Evolutionary conservation across 2,113 vertebrate genomes (phyloP), one percentile per base, ranked within the genome.

Genomic region (Telmatochromis brachygnathus): DNA sequence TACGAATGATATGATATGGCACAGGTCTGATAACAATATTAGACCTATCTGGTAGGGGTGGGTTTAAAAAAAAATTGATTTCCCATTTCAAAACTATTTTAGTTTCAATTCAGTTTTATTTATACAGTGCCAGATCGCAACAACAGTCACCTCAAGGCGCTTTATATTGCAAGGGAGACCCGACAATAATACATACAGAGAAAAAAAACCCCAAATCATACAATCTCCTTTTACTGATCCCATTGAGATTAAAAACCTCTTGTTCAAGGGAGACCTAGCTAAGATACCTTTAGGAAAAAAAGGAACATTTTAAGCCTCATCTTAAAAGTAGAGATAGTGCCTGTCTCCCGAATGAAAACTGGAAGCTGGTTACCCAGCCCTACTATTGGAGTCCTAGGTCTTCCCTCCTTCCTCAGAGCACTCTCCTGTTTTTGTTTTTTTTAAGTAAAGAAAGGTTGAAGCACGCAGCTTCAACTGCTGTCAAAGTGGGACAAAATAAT

Each of bases 171-270:
- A 55, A 26, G 53, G 21, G 7, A 26, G 53, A 55, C 21, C 21
- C 6, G 4, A 55, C 53, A 55, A 55, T 23, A 55, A 13, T 55
- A 1, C 21, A 55, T 13, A 13, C 21, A 55, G 53, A 55, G 53
- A 13, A 28, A 55, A 55, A 55, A 3, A 23, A 0, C 0, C 21
- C 21, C 21, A 56, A 56, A 26, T 56, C 54, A 26, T 56, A 56
- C 6, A 0, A 26, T 56, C 21, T 26, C 54, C 54, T 56, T 56
- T 14, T 56, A 56, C 12, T 56, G 54, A 56, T 56, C 21, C 54
- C 54, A 26, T 56, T 56, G 54, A 56, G 2, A 56, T 56, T 56
- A 56, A 56, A 56, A 56, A 26, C 54, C 23, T 56, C 1, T 56
- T 56, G 12, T 56, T 56, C 54, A 56, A 56, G 54, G 4, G 54